Base-by-base conservation (phyloP, 1,140 invertebrate species). In the Epicauta chinensis region DNA sequence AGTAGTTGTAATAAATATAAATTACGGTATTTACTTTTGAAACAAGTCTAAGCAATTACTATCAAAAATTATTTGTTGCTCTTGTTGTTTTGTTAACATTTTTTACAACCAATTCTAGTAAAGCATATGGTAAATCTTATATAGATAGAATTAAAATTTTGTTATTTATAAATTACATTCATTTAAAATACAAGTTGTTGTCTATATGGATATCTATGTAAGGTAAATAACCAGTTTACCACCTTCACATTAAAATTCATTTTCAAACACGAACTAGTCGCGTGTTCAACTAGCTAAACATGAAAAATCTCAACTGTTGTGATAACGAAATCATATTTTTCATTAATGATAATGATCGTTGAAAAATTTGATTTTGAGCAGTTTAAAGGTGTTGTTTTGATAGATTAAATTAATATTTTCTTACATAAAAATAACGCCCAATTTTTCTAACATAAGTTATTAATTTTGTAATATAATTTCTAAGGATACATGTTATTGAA, bases 161-260 rank as follows among this genome's bases (percentile, higher is more conserved):
- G n/a, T n/a, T n/a, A n/a, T n/a, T n/a, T n/a, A n/a, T n/a, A n/a
- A n/a, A n/a, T n/a, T n/a, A n/a, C n/a, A n/a, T n/a, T 36, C 30
- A 47, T 30, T 47, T 47, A 37, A 47, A n/a, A n/a, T n/a, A 23
- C 23, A 23, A 23, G 23, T 23, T 23, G 23, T n/a, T n/a, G n/a
- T n/a, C n/a, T n/a, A n/a, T 23, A 23, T 3, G 23, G 23, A 7
- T 46, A 46, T 46, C 15, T 47, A 14, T 47, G 36, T 47, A 47
- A 47, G 45, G 45, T 37, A 47, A 47, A 38, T 47, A 38, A 46
- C 43, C 36, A 35, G 43, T 46, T 47, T 37, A 23, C 29, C 34
- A 16, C 17, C 34, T 16, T 37, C 37, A 35, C 16, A 36, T 47
- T 38, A 47, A 47, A 47, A 47, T 47, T 47, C 16, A 47, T 47